phyloP scores from a whole-genome alignment of 2,888 invertebrate species.

The Dryobota labecula region DNA sequence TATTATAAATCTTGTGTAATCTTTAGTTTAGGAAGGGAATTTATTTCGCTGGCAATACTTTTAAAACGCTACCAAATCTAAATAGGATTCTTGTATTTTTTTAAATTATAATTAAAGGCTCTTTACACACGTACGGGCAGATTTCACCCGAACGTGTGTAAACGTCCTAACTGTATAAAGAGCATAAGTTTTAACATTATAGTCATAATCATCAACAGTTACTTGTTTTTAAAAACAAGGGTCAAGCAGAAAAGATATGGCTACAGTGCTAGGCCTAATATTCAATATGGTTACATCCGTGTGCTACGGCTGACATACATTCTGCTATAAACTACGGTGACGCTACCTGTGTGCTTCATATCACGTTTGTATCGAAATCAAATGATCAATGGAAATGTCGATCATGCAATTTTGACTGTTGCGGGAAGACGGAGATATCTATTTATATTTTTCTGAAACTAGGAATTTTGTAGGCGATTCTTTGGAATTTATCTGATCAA shows the following conservation, averaged over 20 bases:
- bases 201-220: constrained; percentile 37
- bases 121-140: not conserved
- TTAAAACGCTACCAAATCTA: constrained; percentile 44
- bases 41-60: constrained; percentile 38
- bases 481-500: constrained; percentile 6
- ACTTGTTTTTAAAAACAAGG: constrained; percentile 2
- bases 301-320: constrained; percentile 1
- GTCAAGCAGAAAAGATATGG: constrained; percentile 11
- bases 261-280: constrained; percentile 42
- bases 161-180: constrained; percentile 15
- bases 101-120: constrained; percentile 11
- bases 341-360: constrained; percentile 8
- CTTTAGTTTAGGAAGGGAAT: constrained; percentile 43
- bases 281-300: constrained; percentile 4
- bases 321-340: constrained; percentile 5
- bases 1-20: constrained; percentile 47
- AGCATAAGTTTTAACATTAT: constrained; percentile 28
- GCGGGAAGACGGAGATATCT: constrained; percentile 18
- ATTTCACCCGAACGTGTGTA: not conserved
- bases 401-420: constrained; percentile 74
- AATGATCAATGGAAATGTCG: constrained; percentile 75
- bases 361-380: constrained; percentile 67
- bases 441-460: constrained; percentile 37
- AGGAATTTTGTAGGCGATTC: not conserved
- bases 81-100: constrained; percentile 15